Percentiles rank a stretch among this genome's conserved stretches.
Evolutionary conservation across 2,797 vertebrate species (phyloP).

Genomic region (Pangasius larnaudii): DNA sequence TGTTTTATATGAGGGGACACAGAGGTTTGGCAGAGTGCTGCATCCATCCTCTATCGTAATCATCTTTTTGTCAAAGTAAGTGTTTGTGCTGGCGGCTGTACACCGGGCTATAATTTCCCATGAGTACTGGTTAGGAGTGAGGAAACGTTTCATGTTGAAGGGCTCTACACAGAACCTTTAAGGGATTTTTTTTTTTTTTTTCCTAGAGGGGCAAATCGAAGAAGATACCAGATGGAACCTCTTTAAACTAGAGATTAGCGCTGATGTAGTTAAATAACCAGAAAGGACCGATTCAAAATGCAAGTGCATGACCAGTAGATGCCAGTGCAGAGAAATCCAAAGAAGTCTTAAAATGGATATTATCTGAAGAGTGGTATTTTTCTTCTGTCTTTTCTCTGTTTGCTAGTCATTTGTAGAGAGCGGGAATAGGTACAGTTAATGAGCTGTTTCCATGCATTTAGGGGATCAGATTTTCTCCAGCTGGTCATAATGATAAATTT

Average conservation of each 20-base stretch:
- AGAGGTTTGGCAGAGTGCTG: not conserved
- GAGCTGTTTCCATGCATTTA: not conserved
- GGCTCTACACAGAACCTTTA: not conserved
- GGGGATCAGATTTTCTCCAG: not conserved
- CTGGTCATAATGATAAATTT: not conserved
- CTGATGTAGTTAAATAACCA: not conserved
- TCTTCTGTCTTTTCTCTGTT: not conserved
- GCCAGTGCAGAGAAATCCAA: not conserved
- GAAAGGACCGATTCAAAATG: not conserved
- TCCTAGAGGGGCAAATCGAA: too few species aligned
- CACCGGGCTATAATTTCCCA: not conserved
- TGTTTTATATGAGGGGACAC: not conserved
- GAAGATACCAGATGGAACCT: too few species aligned
- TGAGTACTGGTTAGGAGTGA: not conserved
- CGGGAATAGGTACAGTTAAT: not conserved
- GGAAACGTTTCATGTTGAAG: not conserved
- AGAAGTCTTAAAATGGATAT: not conserved
- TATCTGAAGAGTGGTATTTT: not conserved
- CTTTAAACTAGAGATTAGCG: not conserved
- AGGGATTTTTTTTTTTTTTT: too few species aligned
- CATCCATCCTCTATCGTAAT: not conserved
- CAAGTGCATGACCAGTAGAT: not conserved
- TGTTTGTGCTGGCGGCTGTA: not conserved
- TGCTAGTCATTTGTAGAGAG: not conserved
- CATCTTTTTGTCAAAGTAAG: not conserved